Conservation (phyloP, 2,113 vertebrate species). For the Galbula dea region DNA sequence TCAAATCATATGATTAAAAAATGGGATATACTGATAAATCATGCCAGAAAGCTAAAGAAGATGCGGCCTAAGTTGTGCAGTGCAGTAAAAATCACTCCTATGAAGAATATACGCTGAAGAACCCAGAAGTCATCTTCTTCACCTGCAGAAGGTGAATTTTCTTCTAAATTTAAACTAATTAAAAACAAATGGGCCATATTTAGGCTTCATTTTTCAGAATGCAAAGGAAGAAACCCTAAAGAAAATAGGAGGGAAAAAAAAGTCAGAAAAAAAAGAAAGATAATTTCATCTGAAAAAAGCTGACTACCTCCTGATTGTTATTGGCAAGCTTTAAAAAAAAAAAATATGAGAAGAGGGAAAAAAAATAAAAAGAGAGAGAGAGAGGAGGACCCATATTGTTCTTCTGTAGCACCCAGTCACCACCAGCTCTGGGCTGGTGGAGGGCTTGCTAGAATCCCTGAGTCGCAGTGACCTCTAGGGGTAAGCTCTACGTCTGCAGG, state of each 20-base stretch:
- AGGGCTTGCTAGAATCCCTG: constrained; percentile 36
- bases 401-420: not conserved
- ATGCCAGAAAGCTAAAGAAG: not conserved
- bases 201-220: accelerated
- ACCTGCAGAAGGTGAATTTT: not conserved
- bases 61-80: not conserved
- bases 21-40: not conserved
- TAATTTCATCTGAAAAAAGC: not conserved
- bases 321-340: not conserved
- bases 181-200: not conserved
- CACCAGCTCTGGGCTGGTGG: accelerated
- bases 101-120: not conserved
- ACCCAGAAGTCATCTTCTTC: not conserved
- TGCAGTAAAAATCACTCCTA: not conserved
- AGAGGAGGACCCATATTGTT: not conserved
- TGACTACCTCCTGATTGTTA: not conserved
- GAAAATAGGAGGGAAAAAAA: not conserved
- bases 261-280: not conserved
- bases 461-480: constrained; percentile 74
- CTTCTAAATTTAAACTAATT: not conserved
- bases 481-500: constrained; percentile 34
- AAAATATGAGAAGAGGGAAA: not conserved
- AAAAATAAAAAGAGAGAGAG: not conserved
- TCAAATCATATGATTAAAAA: not conserved
- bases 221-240: not conserved